Conservation (phyloP, 1,140 invertebrate genomes). For the Heliconius eleuchia region DNA sequence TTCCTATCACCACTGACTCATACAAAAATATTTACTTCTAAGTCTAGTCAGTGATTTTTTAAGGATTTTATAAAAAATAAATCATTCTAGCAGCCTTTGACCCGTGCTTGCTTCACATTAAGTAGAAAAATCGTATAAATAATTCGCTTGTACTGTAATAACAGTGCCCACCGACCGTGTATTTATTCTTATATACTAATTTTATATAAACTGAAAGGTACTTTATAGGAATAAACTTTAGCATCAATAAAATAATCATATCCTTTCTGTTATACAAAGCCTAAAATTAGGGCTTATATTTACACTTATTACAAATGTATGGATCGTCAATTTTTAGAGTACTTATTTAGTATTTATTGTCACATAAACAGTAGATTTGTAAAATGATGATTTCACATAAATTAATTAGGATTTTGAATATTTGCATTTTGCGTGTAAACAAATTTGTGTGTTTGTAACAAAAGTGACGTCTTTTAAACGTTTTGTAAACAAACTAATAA, state of each 20-base stretch:
- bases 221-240: constrained; percentile 77
- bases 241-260: constrained; percentile 70
- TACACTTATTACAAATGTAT: constrained; percentile 24
- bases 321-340: neutral
- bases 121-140: constrained; percentile 57
- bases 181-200: constrained; percentile 59
- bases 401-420: neutral
- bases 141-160: constrained; percentile 62
- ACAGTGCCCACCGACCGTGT: constrained; percentile 55
- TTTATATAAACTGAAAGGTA: constrained; percentile 68
- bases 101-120: constrained; percentile 55
- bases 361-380: neutral
- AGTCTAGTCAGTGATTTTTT: constrained; percentile 11
- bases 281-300: constrained; percentile 31
- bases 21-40: constrained; percentile 30
- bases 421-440: neutral
- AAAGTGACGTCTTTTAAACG: neutral
- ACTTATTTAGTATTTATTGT: constrained; percentile 11
- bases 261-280: constrained; percentile 40
- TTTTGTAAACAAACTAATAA: constrained; percentile 2
- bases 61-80: constrained; percentile 45
- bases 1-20: constrained; percentile 52
- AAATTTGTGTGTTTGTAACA: neutral
- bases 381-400: constrained; percentile 4
- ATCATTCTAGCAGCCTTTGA: constrained; percentile 59